These are phyloP conservation scores for Drosophila pseudotalamancana DNA, from an alignment of 2,888 invertebrate genomes.

Conservation along the genomic window DNA sequence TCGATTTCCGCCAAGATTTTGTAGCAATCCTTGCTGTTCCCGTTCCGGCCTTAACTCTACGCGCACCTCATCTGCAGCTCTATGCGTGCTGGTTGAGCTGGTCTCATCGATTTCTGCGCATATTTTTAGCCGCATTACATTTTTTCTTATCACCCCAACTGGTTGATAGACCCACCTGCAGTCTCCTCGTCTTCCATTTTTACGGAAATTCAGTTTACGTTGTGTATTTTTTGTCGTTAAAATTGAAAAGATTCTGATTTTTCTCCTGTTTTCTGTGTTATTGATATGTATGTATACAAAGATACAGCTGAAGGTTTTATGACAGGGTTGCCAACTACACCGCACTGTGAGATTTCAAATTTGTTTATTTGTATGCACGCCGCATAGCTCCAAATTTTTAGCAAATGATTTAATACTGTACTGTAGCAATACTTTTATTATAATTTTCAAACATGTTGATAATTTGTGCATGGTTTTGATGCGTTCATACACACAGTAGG, in stretches of 20 bases:
- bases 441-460: neutral
- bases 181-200: conserved; percentile 68
- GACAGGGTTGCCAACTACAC: conserved; percentile 32
- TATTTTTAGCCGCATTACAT: neutral
- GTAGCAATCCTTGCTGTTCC: neutral
- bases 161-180: conserved; percentile 52
- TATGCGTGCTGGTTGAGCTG: conserved; percentile 14
- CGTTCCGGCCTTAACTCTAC: neutral
- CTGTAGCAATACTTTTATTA: neutral
- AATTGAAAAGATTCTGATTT: neutral
- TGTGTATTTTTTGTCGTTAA: neutral
- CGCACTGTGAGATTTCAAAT: neutral
- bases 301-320: conserved; percentile 44
- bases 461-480: neutral
- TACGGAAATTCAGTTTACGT: neutral
- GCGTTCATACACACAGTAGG: conserved; percentile 5
- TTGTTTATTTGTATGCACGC: neutral
- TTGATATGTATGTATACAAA: conserved; percentile 51
- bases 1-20: no score
- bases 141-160: no score
- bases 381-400: neutral
- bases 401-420: neutral
- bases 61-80: conserved; percentile 17
- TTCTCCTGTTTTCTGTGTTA: conserved; percentile 30
- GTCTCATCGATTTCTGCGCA: conserved; percentile 54